These are phyloP conservation scores for Icerya purchasi DNA, from an alignment of 2,888 invertebrate species.

Conservation along the genomic window DNA sequence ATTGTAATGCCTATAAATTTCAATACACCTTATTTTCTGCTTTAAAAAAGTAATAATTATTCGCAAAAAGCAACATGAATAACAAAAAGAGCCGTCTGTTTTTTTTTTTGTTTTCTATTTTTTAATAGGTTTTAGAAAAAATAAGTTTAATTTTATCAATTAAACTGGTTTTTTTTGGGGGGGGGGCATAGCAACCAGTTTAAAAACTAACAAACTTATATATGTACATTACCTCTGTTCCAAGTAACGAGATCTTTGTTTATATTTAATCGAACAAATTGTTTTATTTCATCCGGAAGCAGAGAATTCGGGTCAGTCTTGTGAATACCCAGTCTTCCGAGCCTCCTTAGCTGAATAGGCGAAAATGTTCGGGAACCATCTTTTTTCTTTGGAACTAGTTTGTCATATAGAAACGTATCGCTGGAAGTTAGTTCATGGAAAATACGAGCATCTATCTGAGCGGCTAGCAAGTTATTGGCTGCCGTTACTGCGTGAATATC, in stretches of 20 bases:
- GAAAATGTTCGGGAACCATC: slow-evolving; percentile 68
- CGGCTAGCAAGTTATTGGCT: slow-evolving; percentile 91
- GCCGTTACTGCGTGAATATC: slow-evolving; percentile 98
- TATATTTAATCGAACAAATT: slow-evolving; percentile 73
- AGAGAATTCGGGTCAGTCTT: slow-evolving; percentile 67
- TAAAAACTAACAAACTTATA: neutral
- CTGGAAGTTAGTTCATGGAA: slow-evolving; percentile 90
- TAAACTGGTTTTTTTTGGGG: no score
- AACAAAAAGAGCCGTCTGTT: no score
- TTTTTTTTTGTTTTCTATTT: no score
- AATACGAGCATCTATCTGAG: slow-evolving; percentile 86
- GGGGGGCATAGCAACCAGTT: no score
- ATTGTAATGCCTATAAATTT: no score
- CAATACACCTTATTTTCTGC: no score
- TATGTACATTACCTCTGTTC: slow-evolving; percentile 52
- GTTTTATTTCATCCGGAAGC: slow-evolving; percentile 50
- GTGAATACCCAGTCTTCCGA: slow-evolving; percentile 51
- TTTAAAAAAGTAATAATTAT: no score
- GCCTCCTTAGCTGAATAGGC: slow-evolving; percentile 55
- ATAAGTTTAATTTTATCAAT: no score
- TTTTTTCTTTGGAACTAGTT: slow-evolving; percentile 61
- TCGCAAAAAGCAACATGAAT: no score
- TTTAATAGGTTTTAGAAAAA: no score
- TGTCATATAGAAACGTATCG: slow-evolving; percentile 61
- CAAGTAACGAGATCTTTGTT: slow-evolving; percentile 76